Conservation (phyloP, 2,888 invertebrate genomes). For the Sarcophaga subvicina region DNA sequence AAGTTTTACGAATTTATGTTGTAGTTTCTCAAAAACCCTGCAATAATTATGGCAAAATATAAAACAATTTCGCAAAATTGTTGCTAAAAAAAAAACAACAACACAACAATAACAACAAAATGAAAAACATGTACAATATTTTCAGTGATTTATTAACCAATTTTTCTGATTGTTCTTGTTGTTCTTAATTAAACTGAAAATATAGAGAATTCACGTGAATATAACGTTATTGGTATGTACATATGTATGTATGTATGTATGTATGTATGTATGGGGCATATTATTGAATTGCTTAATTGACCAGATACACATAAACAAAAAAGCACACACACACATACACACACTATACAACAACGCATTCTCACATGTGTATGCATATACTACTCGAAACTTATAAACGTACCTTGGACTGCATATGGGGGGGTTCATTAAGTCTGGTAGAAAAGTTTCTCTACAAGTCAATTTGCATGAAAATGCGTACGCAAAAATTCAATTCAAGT, state of each 20-base stretch:
- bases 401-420: slow-evolving; percentile 7
- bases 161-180: slow-evolving; percentile 15
- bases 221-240: not conserved
- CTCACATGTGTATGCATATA: not conserved
- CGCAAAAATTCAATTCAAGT: slow-evolving; percentile 50
- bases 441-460: slow-evolving; percentile 61
- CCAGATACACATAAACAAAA: slow-evolving; percentile 58
- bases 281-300: slow-evolving; percentile 60
- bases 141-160: slow-evolving; percentile 59
- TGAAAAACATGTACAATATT: slow-evolving; percentile 29
- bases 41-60: slow-evolving; percentile 31
- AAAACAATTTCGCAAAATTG: slow-evolving; percentile 23
- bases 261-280: slow-evolving; percentile 20
- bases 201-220: not conserved
- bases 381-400: not conserved
- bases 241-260: not conserved
- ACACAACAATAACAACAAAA: slow-evolving; percentile 2
- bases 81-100: not conserved
- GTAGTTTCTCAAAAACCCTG: slow-evolving; percentile 29
- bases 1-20: not conserved
- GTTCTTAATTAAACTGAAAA: not conserved
- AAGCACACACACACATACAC: not conserved
- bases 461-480: slow-evolving; percentile 66
- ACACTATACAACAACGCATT: not conserved
- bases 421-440: slow-evolving; percentile 58